phyloP scores from a whole-genome alignment of 2,888 invertebrate species.

The Elgonia sp. region DNA sequence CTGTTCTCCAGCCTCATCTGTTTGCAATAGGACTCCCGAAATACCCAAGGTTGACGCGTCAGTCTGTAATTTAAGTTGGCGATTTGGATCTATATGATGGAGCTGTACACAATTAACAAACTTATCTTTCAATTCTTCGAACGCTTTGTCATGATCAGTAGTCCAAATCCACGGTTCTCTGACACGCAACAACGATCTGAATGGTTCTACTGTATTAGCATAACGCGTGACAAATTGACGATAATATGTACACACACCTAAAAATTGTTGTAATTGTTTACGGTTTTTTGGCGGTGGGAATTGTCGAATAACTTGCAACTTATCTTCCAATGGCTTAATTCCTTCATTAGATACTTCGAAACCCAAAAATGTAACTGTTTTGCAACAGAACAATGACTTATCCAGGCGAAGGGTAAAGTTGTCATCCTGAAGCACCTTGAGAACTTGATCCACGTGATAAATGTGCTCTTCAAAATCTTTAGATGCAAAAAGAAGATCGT shows the following conservation, averaged over 20 bases:
- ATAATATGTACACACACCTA: conserved; percentile 72
- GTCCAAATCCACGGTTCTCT: conserved; percentile 39
- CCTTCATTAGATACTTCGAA: conserved; percentile 52
- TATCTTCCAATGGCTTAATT: conserved; percentile 41
- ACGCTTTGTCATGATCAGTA: conserved; percentile 39
- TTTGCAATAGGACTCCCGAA: not conserved
- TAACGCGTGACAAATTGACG: conserved; percentile 47
- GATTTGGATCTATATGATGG: conserved; percentile 5
- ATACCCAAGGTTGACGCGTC: conserved; percentile 13
- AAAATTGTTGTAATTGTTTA: conserved; percentile 78
- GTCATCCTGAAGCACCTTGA: not conserved
- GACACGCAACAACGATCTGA: conserved; percentile 38
- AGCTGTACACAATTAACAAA: conserved; percentile 49
- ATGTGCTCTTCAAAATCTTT: not conserved
- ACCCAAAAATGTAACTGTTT: conserved; percentile 44
- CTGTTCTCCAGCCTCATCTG: not conserved
- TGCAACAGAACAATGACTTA: not conserved
- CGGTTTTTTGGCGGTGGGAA: conserved; percentile 77
- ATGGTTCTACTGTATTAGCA: conserved; percentile 47
- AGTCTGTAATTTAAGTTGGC: not conserved
- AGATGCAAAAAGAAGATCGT: not conserved
- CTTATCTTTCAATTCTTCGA: conserved; percentile 63
- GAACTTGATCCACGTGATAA: not conserved
- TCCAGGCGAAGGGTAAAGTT: not conserved
- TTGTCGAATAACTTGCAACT: conserved; percentile 75